Evolutionary conservation across 2,888 invertebrate genomes (phyloP).

Genomic region (Adelphocoris suturalis): DNA sequence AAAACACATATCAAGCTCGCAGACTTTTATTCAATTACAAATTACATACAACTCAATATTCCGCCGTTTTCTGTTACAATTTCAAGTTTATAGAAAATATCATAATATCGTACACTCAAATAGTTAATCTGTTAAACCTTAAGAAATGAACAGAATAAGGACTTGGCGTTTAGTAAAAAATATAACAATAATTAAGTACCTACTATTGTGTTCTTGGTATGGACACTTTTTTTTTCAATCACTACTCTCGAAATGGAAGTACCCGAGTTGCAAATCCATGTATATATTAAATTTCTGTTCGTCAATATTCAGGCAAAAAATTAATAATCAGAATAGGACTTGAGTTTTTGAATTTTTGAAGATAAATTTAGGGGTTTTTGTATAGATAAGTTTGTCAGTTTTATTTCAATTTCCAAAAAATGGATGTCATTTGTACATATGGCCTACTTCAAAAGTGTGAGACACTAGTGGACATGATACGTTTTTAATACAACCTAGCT

Average conservation of each 20-base stretch:
- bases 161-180: slow-evolving; percentile 21
- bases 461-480: too few relatives aligned
- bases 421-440: too few relatives aligned
- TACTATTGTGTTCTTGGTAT: background rate
- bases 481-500: too few relatives aligned
- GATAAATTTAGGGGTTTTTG: too few relatives aligned
- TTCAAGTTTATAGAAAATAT: background rate
- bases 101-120: slow-evolving; percentile 29
- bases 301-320: too few relatives aligned
- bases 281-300: too few relatives aligned
- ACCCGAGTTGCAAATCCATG: background rate
- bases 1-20: slow-evolving; percentile 18
- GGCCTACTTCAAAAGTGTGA: too few relatives aligned
- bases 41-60: slow-evolving; percentile 24
- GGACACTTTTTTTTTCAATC: background rate
- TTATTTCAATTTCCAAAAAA: too few relatives aligned
- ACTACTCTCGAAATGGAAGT: background rate
- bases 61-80: slow-evolving; percentile 1
- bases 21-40: slow-evolving; percentile 36
- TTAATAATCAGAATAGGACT: too few relatives aligned
- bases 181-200: slow-evolving; percentile 24
- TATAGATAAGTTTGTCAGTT: too few relatives aligned
- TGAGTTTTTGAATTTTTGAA: too few relatives aligned
- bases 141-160: background rate
- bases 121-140: slow-evolving; percentile 25